Base-by-base conservation (phyloP, 2,888 invertebrate species). In the Drosophila niveifrons region DNA sequence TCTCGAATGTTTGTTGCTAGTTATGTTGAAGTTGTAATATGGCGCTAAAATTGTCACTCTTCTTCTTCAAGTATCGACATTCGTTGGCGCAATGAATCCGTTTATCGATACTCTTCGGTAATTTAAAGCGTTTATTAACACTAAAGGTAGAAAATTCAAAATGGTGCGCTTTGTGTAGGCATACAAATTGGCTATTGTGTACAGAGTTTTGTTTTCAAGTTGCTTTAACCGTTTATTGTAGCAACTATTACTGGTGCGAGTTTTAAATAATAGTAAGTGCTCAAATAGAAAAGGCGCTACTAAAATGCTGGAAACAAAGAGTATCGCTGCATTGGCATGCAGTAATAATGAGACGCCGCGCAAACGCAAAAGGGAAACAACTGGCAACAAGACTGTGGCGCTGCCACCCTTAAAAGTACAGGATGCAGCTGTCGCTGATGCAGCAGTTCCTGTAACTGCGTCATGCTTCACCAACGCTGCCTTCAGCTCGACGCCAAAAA, bases 401-500 rank as follows among this genome's bases (percentile, higher is more conserved):
- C 11, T 55, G 52, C 83, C 55, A 81, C 87, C 81, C 84, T 67
- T 77, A 77, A 77, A 51, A 51, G 65, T 23, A 11, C 63, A 66
- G 53, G 75, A 65, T 36, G 67, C 77, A 70, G 85, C 78, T 69
- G 76, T 68, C 47, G 62, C 66, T n/a, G 41, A 34, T 13, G 55
- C 44, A 15, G 62, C 61, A 61, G 71, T 53, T 53, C 50, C 67
- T 15, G 36, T 71, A 15, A 65, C 59, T 61, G 73, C 83, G 57
- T 84, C 89, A 72, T 86, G 91, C 70, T 92, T 91, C 71, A 90
- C 90, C 4, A 92, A 92, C 75, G 89, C 90, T 31, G 92, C 91
- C 0, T 92, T 91, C 51, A 90, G 91, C 41, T 92, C 92, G 11
- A 92, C 92, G 23, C 92, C 92, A 10, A 92, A 91, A 61, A 90